These are phyloP conservation scores for Gastrophryne carolinensis DNA, from an alignment of 2,797 vertebrate genomes.

Conservation along the genomic window DNA sequence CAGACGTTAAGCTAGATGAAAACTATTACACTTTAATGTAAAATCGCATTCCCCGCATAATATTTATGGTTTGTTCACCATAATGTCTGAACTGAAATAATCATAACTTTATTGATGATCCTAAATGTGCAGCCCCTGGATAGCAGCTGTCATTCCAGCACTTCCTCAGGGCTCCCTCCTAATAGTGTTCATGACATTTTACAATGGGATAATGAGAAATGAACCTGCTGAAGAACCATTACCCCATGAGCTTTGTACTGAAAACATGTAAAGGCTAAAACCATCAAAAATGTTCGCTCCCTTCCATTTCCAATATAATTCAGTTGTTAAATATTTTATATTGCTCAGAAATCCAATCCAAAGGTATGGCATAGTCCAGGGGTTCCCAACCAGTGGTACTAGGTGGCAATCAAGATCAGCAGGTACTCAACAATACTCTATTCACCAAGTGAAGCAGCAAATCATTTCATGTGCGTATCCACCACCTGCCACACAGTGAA, in stretches of 20 bases:
- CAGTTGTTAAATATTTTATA: no score
- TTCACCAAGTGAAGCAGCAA: no score
- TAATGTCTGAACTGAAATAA: conserved; percentile 33
- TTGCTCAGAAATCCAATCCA: no score
- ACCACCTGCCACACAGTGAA: no score
- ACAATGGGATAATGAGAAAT: conserved; percentile 35
- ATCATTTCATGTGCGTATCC: no score
- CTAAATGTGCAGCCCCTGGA: conserved; percentile 11
- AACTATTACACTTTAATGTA: background rate
- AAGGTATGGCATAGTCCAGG: no score
- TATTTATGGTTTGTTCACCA: conserved; percentile 11
- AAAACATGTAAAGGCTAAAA: conserved; percentile 8
- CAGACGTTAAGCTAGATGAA: conserved; percentile 37
- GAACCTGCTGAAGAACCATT: conserved; percentile 18
- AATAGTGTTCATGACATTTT: conserved; percentile 38
- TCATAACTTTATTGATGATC: conserved; percentile 42
- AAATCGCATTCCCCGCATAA: conserved; percentile 12
- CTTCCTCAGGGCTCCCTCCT: conserved; percentile 24
- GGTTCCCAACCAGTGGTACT: no score
- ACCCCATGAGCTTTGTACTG: conserved; percentile 10
- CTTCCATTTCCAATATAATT: no score
- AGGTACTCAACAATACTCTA: no score
- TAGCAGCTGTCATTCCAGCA: conserved; percentile 24
- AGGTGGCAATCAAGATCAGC: no score
- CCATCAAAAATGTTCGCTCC: no score